Conservation (phyloP, 2,113 vertebrate species). For the Leptodactylus fuscus region DNA sequence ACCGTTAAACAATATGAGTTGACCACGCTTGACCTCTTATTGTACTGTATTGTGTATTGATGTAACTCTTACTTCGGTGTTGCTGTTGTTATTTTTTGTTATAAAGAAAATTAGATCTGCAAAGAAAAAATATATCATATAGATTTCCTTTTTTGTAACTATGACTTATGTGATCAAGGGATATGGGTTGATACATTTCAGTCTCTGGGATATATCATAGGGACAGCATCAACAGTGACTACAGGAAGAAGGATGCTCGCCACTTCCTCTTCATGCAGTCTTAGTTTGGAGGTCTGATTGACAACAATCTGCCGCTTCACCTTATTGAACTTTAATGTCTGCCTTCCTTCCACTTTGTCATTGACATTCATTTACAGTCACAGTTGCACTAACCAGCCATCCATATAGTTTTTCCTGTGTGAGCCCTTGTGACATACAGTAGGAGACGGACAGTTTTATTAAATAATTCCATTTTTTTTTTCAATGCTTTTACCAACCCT, state of each 20-base stretch:
- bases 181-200: background rate
- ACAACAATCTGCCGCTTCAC: conserved; percentile 19
- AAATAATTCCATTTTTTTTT: background rate
- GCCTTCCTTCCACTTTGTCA: conserved; percentile 14
- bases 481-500: background rate
- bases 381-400: background rate
- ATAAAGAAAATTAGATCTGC: too few species aligned
- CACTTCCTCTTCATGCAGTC: conserved; percentile 1
- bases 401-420: background rate
- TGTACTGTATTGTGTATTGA: too few species aligned
- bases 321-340: conserved; percentile 4
- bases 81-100: too few species aligned
- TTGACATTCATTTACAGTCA: background rate
- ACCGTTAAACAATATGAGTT: too few species aligned
- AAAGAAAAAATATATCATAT: too few species aligned
- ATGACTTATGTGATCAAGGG: background rate
- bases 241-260: conserved; percentile 27
- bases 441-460: background rate
- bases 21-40: too few species aligned
- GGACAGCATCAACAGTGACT: background rate
- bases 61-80: too few species aligned
- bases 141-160: too few species aligned
- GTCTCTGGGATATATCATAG: background rate
- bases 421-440: background rate
- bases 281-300: background rate